These are phyloP conservation scores for Gorsachius magnificus DNA, from an alignment of 2,797 vertebrate genomes.

Conservation along the genomic window DNA sequence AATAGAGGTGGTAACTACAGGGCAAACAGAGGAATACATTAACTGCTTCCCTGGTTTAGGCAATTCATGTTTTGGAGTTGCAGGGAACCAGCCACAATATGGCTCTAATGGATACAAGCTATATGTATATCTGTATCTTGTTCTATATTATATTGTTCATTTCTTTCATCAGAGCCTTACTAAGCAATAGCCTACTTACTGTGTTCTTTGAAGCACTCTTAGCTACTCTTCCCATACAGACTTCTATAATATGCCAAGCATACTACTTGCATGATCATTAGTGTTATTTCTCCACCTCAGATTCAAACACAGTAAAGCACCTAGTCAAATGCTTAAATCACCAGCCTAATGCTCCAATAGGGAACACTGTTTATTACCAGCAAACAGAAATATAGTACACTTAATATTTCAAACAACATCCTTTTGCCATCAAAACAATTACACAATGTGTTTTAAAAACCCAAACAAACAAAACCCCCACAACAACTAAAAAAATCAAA, in stretches of 20 bases:
- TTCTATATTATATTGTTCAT: not conserved
- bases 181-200: not conserved
- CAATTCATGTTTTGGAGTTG: not conserved
- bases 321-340: not conserved
- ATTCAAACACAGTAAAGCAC: not conserved
- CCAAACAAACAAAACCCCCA: not conserved
- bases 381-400: not conserved
- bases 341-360: not conserved
- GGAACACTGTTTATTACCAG: not conserved
- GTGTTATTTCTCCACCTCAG: not conserved
- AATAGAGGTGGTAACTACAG: not conserved
- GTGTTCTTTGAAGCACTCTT: not conserved
- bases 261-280: not conserved
- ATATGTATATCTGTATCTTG: not conserved
- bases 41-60: not conserved
- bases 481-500: not conserved
- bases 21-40: not conserved
- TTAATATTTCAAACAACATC: not conserved
- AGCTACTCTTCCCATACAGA: not conserved
- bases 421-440: not conserved
- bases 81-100: not conserved
- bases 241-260: not conserved
- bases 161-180: not conserved
- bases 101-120: not conserved
- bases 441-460: not conserved